Conservation (phyloP, 2,113 vertebrate genomes). For the Camelus dromedarius region DNA sequence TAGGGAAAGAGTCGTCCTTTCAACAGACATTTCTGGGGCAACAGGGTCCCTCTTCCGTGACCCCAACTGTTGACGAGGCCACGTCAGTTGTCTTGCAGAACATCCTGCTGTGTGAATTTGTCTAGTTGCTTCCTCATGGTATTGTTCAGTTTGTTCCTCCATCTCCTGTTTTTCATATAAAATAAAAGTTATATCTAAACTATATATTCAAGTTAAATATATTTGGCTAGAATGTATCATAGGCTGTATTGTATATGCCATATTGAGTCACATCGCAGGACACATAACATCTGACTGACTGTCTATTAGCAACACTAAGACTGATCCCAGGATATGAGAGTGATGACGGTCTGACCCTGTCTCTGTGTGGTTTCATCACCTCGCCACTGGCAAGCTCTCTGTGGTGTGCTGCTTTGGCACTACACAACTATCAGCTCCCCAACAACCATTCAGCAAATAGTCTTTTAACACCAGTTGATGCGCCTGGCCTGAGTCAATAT, state of each 20-base stretch:
- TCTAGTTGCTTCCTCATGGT: neutral
- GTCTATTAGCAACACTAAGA: neutral
- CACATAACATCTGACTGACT: neutral
- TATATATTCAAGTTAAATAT: neutral
- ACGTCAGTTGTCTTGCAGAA: neutral
- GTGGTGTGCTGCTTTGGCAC: neutral
- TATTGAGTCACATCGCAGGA: neutral
- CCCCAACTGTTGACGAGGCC: neutral
- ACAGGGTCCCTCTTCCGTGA: neutral
- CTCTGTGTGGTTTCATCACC: neutral
- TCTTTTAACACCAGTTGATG: conserved; percentile 4
- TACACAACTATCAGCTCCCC: neutral
- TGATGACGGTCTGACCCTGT: neutral
- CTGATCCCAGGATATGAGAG: neutral
- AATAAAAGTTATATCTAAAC: conserved; percentile 33
- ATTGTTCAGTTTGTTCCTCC: neutral
- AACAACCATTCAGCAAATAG: neutral
- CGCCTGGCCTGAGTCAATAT: neutral
- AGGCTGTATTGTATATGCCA: neutral
- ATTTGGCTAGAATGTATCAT: neutral
- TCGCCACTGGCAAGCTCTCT: neutral
- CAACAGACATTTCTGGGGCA: conserved; percentile 15
- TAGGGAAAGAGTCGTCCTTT: neutral
- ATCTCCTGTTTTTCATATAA: neutral
- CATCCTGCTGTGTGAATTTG: neutral